Percentiles rank a stretch among this genome's conserved stretches.
Evolutionary conservation across 2,888 invertebrate species (phyloP).

Genomic region (Agrotis segetum): DNA sequence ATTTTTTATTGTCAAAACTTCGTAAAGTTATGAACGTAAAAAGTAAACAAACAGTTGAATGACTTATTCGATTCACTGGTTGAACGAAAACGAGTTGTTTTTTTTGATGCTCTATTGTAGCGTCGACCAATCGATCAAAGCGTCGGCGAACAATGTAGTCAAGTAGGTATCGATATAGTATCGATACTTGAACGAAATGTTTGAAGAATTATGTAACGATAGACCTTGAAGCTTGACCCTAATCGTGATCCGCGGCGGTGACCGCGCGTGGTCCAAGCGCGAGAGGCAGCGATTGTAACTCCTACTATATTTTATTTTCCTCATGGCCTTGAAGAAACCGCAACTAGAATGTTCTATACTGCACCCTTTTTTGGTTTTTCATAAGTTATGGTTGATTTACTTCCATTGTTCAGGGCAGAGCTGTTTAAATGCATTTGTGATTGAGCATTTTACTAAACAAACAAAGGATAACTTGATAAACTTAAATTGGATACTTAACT

Average conservation of each 20-base stretch:
- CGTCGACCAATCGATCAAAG: conserved; percentile 60
- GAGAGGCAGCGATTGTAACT: conserved; percentile 70
- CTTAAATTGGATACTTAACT: background rate
- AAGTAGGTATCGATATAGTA: conserved; percentile 69
- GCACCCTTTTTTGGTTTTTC: background rate
- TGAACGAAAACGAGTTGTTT: conserved; percentile 48
- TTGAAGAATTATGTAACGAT: conserved; percentile 84
- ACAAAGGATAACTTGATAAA: background rate
- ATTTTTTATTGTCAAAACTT: conserved; percentile 19
- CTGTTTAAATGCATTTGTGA: background rate
- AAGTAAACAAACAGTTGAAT: conserved; percentile 58
- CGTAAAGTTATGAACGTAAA: conserved; percentile 28
- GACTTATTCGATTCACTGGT: conserved; percentile 56
- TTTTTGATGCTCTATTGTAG: conserved; percentile 59
- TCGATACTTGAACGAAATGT: conserved; percentile 81
- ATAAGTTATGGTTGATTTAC: conserved; percentile 14
- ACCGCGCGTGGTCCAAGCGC: conserved; percentile 76
- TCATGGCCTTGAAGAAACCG: conserved; percentile 47
- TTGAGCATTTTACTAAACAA: background rate
- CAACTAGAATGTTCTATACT: conserved; percentile 16
- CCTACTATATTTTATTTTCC: conserved; percentile 27
- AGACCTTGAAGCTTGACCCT: conserved; percentile 89
- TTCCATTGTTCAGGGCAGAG: background rate
- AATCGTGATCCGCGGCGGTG: conserved; percentile 82
- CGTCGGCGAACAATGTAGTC: conserved; percentile 61